A percentile compares a stretch with the other conserved stretches of the same genome.
Conservation (phyloP, 2,797 vertebrate species). For the Catostomus latipinnis region DNA sequence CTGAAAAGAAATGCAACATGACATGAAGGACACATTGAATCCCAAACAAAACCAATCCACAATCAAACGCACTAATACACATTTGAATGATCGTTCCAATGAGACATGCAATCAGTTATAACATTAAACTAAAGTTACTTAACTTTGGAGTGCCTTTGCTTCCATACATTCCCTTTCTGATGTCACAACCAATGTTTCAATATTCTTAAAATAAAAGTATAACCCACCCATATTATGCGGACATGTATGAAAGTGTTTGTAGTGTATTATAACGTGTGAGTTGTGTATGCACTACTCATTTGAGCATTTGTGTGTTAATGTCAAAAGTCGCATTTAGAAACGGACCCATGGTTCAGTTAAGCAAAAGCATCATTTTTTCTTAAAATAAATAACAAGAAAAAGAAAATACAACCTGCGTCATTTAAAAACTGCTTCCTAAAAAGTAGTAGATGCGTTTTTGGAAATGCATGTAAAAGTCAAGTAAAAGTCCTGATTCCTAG, state of each 20-base stretch:
- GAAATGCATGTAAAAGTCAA: conserved; percentile 63
- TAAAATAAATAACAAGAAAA: conserved; percentile 47
- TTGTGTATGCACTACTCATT: conserved; percentile 52
- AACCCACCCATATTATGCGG: conserved; percentile 67
- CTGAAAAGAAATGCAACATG: conserved; percentile 3
- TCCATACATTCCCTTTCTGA: conserved; percentile 62
- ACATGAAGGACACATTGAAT: neutral
- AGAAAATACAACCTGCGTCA: conserved; percentile 45
- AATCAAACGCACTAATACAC: neutral
- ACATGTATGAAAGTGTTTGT: conserved; percentile 26
- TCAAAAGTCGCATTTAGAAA: conserved; percentile 69
- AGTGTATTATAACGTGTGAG: conserved; percentile 9
- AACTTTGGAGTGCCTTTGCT: conserved; percentile 57
- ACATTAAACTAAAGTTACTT: conserved; percentile 49
- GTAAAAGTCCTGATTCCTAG: conserved; percentile 77
- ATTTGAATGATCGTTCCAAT: no score
- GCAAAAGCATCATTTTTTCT: conserved; percentile 57
- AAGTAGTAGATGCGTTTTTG: conserved; percentile 56
- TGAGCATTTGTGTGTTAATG: conserved; percentile 65
- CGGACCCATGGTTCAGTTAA: conserved; percentile 69
- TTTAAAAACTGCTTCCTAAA: conserved; percentile 67
- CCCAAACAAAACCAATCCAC: conserved; percentile 12
- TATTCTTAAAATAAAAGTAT: conserved; percentile 71
- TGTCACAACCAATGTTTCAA: conserved; percentile 62
- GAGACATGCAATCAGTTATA: neutral